Evolutionary conservation across 1,140 invertebrate genomes (phyloP), one percentile per base, ranked within the genome.

Genomic region (Calephelis nemesis): DNA sequence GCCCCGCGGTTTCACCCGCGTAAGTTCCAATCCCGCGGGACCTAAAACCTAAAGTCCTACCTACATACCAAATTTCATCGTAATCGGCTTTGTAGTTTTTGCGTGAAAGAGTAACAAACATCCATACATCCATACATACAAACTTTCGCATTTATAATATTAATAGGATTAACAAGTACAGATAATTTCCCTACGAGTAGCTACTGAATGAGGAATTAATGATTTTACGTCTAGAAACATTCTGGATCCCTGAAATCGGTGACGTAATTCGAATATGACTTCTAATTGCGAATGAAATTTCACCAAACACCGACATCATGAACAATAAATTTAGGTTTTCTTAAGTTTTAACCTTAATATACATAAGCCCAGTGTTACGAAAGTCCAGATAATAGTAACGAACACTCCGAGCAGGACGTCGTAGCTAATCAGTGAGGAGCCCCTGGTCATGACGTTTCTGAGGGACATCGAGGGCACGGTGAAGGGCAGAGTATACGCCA

Each of bases 391-490:
- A 2, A 86, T 8, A 5, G 93, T 92, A 1, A 95, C 91, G 2
- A 95, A 65, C 67, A 95, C 94, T 10, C 95, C 95, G 58, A 77
- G 85, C 65, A 93, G 94, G 3, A 96, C 94, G 39, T 93, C 81
- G 0, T 88, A 84, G 13, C 95, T 87, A 0, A 87, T 81, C 5
- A 95, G 79, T 0, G 90, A 67, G 74, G 89, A 92, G 0, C 94
- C 95, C 75, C 95, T 95, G 15, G 94, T 93, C 68, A 96, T 90
- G 8, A 96, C 85, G 75, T 93, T 93, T 48, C 95, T 88, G 5
- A 96, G 80, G 0, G 95, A 93, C 62, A 93, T 92, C 0, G 94
- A 93, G 1, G 95, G 94, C 42, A 95, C 77, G 5, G 96, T 96
- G 71, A 95, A 95, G 0, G 96, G 96, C 1, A 96, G 82, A 0